These are phyloP conservation scores for Callinectes sapidus DNA, from an alignment of 2,888 invertebrate species.

Conservation along the genomic window DNA sequence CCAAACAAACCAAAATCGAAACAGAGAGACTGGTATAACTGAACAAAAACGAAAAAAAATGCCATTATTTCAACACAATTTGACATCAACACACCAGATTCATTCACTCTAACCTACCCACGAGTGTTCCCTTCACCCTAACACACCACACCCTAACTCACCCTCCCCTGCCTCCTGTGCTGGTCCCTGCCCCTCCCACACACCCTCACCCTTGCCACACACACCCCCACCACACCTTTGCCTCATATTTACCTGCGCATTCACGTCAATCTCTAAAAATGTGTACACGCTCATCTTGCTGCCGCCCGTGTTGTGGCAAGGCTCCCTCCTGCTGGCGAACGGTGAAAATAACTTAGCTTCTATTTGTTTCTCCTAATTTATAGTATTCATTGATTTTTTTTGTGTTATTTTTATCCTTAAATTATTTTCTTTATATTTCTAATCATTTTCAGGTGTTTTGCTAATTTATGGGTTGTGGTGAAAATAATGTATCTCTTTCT, in stretches of 20 bases:
- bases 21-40: no score
- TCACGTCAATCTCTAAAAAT: constrained; percentile 68
- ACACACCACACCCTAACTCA: not conserved
- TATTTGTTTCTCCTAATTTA: no score
- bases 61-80: no score
- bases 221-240: no score
- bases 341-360: not conserved
- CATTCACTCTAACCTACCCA: not conserved
- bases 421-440: no score
- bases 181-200: not conserved
- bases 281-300: constrained; percentile 66
- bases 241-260: constrained; percentile 52
- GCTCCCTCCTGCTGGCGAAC: no score
- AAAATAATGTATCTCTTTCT: no score
- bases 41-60: no score
- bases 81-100: not conserved
- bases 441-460: no score
- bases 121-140: not conserved
- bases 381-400: not conserved
- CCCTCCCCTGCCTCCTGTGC: not conserved
- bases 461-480: no score
- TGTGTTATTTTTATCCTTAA: not conserved
- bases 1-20: no score
- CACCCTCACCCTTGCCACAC: not conserved
- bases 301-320: not conserved